phyloP scores from a whole-genome alignment of 1,140 invertebrate species.

The Drosophila dunni region DNA sequence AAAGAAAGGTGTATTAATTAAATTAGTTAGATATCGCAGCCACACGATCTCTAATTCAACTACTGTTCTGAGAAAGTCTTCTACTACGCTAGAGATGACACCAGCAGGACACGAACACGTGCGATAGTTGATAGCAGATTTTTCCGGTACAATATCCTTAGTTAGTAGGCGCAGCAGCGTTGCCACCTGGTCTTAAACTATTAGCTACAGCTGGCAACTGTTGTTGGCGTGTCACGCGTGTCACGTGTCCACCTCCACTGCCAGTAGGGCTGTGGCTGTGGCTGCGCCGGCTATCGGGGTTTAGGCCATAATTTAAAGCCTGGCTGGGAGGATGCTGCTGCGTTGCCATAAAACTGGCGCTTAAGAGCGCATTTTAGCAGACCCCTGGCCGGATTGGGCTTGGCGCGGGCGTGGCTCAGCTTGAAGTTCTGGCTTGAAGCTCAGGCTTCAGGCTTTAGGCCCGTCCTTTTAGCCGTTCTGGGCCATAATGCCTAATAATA shows the following conservation, averaged over 20 bases:
- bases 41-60: constrained; percentile 54
- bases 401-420: constrained; percentile 69
- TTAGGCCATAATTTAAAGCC: constrained; percentile 65
- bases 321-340: constrained; percentile 34
- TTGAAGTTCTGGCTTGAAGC: constrained; percentile 20
- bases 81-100: not conserved
- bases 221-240: not conserved
- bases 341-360: constrained; percentile 70
- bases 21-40: constrained; percentile 66
- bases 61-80: constrained; percentile 17
- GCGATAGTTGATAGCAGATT: not conserved
- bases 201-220: not conserved
- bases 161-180: not conserved
- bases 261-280: constrained; percentile 7
- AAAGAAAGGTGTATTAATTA: constrained; percentile 75
- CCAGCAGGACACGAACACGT: not conserved
- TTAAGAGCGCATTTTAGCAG: constrained; percentile 71
- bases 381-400: constrained; percentile 74
- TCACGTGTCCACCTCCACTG: constrained; percentile 2
- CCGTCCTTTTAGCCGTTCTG: constrained; percentile 35
- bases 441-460: constrained; percentile 23
- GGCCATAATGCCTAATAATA: constrained; percentile 78
- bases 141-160: not conserved
- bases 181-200: not conserved
- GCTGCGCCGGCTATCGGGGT: constrained; percentile 13